Percentiles rank a stretch among this genome's conserved stretches.
Evolutionary conservation across 2,797 vertebrate species (phyloP).

Genomic region (Paratrypauchen microcephalus): DNA sequence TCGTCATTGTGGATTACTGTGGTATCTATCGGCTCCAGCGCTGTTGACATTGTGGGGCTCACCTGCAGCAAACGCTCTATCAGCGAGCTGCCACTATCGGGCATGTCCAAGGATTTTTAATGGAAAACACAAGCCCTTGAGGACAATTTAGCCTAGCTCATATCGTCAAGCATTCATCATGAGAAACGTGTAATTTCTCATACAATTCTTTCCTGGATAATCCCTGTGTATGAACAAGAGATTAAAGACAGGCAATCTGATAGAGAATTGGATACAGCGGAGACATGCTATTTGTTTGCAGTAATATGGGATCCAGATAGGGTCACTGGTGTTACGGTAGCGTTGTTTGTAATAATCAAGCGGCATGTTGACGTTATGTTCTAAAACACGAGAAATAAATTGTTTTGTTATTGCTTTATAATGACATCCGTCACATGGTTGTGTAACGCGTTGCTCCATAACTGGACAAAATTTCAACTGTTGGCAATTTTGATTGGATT

Average conservation of each 20-base stretch:
- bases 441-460: background rate
- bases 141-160: conserved; percentile 19
- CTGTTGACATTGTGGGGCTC: conserved; percentile 45
- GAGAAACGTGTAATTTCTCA: conserved; percentile 50
- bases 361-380: conserved; percentile 28
- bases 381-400: conserved; percentile 18
- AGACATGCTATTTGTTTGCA: conserved; percentile 36
- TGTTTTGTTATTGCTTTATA: conserved; percentile 1
- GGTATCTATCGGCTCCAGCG: conserved; percentile 45
- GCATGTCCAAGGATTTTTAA: conserved; percentile 28
- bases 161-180: conserved; percentile 50
- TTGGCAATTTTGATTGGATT: background rate
- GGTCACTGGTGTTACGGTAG: conserved; percentile 27
- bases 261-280: conserved; percentile 43
- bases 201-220: conserved; percentile 59
- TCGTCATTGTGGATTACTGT: conserved; percentile 21
- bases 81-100: conserved; percentile 14
- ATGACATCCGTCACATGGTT: background rate
- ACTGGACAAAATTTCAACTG: background rate
- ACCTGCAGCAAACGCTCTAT: conserved; percentile 38
- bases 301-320: conserved; percentile 46
- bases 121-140: conserved; percentile 12
- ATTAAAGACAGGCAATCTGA: conserved; percentile 63
- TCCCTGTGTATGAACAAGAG: conserved; percentile 58
- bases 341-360: conserved; percentile 36